Evolutionary conservation across 1,140 invertebrate species (phyloP).

Genomic region (Formica selysi): DNA sequence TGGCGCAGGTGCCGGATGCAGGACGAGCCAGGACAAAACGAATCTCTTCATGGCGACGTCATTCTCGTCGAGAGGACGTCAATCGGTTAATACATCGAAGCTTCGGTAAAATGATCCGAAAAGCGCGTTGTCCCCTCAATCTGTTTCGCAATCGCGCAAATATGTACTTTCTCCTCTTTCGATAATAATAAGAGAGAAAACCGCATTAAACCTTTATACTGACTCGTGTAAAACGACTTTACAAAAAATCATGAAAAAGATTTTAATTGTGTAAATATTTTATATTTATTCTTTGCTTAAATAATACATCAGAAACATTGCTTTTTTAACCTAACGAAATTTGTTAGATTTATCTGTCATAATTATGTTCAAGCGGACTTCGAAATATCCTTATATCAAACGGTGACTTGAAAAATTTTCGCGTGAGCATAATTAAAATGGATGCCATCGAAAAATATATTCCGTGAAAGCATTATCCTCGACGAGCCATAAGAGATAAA

Average conservation of each 20-base stretch:
- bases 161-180: constrained; percentile 23
- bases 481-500: background rate
- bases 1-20: constrained; percentile 62
- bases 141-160: background rate
- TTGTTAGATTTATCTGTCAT: background rate
- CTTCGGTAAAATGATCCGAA: constrained; percentile 46
- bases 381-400: background rate
- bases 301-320: background rate
- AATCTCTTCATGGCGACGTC: constrained; percentile 69
- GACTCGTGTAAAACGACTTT: background rate
- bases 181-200: background rate
- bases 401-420: background rate
- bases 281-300: background rate
- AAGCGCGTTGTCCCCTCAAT: constrained; percentile 17
- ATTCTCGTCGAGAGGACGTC: constrained; percentile 56
- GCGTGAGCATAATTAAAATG: background rate
- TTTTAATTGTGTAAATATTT: background rate
- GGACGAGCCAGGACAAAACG: constrained; percentile 65
- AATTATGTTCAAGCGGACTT: background rate
- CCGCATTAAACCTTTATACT: background rate
- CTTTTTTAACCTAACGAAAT: background rate
- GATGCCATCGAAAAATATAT: background rate
- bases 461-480: background rate
- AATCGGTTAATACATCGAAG: constrained; percentile 56
- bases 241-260: background rate